Evolutionary conservation across 2,113 vertebrate species (phyloP), one percentile per base, ranked within the genome.

Genomic region (Calyptomena viridis): DNA sequence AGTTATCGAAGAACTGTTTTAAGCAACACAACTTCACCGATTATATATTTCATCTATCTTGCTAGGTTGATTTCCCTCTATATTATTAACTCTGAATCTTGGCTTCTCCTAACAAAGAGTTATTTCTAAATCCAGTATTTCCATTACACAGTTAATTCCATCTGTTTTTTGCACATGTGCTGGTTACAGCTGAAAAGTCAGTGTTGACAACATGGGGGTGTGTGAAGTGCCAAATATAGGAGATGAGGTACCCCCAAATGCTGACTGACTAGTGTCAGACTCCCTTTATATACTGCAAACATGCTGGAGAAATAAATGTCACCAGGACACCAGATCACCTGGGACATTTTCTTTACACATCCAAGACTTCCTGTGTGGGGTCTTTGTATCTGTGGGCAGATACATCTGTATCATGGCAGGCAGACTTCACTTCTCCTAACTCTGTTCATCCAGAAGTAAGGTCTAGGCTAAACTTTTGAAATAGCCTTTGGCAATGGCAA

Each of bases 111-210:
- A 64, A 52, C 35, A 60, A 88, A 71, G 50, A 94, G 22, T 87
- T 79, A 53, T 73, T 73, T 94, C 81, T 78, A 95, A 89, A 72
- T 75, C 25, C 18, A 72, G 5, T 81, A 46, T 94, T 95, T 78
- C 66, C 71, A 82, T 91, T 75, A 58, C 1, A 1, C 37, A 37
- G 56, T 77, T 82, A 84, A 72, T 95, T 95, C 49, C n/a, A 22
- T 84, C 56, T 86, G 49, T 0, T 81, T 71, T 84, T 92, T 87
- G 22, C 22, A 27, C 46, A 52, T 30, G 31, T 58, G 46, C 60
- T 79, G 20, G n/a, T 80, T 91, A 62, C 23, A 67, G 37, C 40
- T 84, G 78, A 89, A 58, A 95, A 87, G n/a, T 78, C 81, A 58
- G 11, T 9, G 22, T 37, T 92, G 46, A 73, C 52, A 84, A 49